Conservation (phyloP, 2,797 vertebrate genomes). For the Fistularia tabacaria region DNA sequence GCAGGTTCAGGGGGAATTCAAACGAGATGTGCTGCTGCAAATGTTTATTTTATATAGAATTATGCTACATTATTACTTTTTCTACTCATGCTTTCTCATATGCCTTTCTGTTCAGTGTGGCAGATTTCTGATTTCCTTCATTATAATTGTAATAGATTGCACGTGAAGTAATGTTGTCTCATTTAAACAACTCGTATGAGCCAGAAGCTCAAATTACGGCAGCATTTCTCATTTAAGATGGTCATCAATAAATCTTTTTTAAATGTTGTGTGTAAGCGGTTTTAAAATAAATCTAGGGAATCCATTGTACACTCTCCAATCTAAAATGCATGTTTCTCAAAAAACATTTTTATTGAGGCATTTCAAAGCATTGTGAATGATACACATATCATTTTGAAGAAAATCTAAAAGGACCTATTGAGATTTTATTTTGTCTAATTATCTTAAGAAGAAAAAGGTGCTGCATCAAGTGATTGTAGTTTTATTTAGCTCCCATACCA, state of each 20-base stretch:
- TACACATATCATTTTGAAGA: slow-evolving; percentile 23
- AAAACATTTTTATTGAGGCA: slow-evolving; percentile 5
- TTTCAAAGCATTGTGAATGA: slow-evolving; percentile 1
- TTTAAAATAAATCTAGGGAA: too few relatives aligned
- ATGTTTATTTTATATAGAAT: slow-evolving; percentile 71
- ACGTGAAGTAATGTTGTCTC: slow-evolving; percentile 34
- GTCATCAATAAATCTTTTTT: slow-evolving; percentile 10
- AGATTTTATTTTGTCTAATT: slow-evolving; percentile 30
- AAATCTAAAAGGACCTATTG: slow-evolving; percentile 38
- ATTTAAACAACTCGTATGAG: slow-evolving; percentile 6
- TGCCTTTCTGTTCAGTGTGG: slow-evolving; percentile 13
- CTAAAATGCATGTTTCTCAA: background rate
- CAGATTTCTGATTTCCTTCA: slow-evolving; percentile 16
- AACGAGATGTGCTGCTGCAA: slow-evolving; percentile 72
- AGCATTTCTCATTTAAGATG: slow-evolving; percentile 20
- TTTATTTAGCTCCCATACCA: slow-evolving; percentile 6
- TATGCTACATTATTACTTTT: slow-evolving; percentile 53
- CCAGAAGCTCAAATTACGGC: slow-evolving; percentile 15
- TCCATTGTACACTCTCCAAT: background rate
- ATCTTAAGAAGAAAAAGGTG: slow-evolving; percentile 23
- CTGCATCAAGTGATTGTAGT: slow-evolving; percentile 24
- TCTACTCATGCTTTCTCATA: slow-evolving; percentile 23
- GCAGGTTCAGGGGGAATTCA: slow-evolving; percentile 30
- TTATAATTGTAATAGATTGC: slow-evolving; percentile 26
- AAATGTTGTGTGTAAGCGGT: too few relatives aligned